phyloP scores from a whole-genome alignment of 2,797 vertebrate species.

The Pterois miles region DNA sequence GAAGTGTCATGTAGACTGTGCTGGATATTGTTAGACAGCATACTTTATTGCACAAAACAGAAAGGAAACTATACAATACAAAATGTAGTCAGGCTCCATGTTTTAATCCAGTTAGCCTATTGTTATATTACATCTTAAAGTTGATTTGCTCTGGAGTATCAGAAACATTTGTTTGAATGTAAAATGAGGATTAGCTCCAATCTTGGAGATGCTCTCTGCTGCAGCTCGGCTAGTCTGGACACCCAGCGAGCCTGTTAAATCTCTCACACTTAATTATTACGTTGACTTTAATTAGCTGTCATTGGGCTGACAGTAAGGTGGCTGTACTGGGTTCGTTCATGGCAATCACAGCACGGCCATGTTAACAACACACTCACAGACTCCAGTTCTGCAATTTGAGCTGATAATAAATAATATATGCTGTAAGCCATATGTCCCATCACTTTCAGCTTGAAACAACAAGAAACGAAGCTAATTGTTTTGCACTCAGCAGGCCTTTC shows the following conservation, averaged over 20 bases:
- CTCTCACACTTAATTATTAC: conserved; percentile 46
- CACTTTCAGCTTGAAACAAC: conserved; percentile 12
- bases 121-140: neutral
- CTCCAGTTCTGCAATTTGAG: neutral
- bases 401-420: too few relatives aligned
- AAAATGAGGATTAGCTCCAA: conserved; percentile 7
- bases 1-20: neutral
- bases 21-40: neutral
- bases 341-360: neutral
- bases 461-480: conserved; percentile 26
- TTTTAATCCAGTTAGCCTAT: neutral
- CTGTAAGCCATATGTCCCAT: neutral
- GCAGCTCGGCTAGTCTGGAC: conserved; percentile 14
- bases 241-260: conserved; percentile 27
- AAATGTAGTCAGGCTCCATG: neutral
- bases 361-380: conserved; percentile 6
- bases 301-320: conserved; percentile 19
- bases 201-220: neutral
- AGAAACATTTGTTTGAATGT: neutral
- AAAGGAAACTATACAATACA: neutral
- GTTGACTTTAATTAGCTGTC: conserved; percentile 58
- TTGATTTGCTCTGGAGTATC: neutral
- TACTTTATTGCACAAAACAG: neutral
- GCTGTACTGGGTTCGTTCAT: conserved; percentile 23
- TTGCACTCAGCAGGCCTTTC: conserved; percentile 8